Evolutionary conservation across 2,888 invertebrate genomes (phyloP).

Genomic region (Calameuta filiformis): DNA sequence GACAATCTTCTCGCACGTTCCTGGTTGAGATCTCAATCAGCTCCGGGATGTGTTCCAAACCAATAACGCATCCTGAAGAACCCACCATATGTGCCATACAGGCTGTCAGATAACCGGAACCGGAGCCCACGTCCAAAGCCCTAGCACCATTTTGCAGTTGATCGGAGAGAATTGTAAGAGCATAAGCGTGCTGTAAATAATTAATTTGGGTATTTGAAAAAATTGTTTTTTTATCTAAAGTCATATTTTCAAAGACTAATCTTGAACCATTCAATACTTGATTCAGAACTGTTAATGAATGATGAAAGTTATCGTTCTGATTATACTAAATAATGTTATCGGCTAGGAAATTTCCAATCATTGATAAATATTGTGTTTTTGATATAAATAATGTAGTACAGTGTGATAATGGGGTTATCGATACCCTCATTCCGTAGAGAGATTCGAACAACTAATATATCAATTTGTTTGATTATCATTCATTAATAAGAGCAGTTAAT

Average conservation of each 20-base stretch:
- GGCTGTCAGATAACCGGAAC: constrained; percentile 71
- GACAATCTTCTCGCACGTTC: constrained; percentile 65
- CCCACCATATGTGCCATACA: constrained; percentile 72
- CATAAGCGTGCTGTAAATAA: constrained; percentile 85
- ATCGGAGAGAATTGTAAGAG: constrained; percentile 84
- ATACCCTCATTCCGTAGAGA: constrained; percentile 37
- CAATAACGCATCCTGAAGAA: constrained; percentile 65
- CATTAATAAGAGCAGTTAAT: no score
- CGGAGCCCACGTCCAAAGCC: constrained; percentile 71
- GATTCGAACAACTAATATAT: constrained; percentile 15
- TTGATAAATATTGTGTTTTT: constrained; percentile 25
- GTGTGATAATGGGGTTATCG: constrained; percentile 37
- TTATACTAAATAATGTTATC: background rate
- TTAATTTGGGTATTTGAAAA: constrained; percentile 4
- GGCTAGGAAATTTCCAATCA: constrained; percentile 33
- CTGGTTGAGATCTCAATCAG: constrained; percentile 67
- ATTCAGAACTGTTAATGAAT: no score
- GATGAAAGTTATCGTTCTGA: background rate
- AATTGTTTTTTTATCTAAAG: background rate
- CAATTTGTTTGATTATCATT: no score
- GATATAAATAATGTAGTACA: constrained; percentile 24
- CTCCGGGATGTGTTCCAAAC: constrained; percentile 71
- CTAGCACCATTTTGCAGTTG: constrained; percentile 72
- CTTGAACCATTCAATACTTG: no score
- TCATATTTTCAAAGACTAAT: background rate